A percentile compares a stretch with the other conserved stretches of the same genome.
Evolutionary conservation across 2,888 invertebrate genomes (phyloP).

Genomic region (Daptonema setosum): DNA sequence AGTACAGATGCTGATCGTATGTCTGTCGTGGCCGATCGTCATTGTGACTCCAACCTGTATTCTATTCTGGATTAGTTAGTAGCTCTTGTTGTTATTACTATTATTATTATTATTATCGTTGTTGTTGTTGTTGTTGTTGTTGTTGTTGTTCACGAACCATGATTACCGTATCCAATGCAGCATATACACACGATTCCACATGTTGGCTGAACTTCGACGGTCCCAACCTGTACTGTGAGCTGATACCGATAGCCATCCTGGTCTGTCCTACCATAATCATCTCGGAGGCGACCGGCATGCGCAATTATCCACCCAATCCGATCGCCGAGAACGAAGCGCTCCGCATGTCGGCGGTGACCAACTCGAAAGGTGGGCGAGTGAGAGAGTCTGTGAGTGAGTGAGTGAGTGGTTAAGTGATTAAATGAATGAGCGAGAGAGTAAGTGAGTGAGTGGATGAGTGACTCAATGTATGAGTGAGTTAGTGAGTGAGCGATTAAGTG

Average conservation of each 20-base stretch:
- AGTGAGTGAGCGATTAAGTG: too few relatives aligned
- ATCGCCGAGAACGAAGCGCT: not conserved
- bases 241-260: not conserved
- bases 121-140: too few relatives aligned
- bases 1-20: not conserved
- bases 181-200: not conserved
- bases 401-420: too few relatives aligned
- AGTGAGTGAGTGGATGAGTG: too few relatives aligned
- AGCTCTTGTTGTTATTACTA: too few relatives aligned
- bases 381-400: too few relatives aligned
- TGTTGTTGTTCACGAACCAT: too few relatives aligned
- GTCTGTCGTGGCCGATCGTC: not conserved
- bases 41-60: not conserved
- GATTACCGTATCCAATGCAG: too few relatives aligned
- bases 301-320: not conserved
- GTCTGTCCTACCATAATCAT: not conserved
- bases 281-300: not conserved
- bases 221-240: not conserved
- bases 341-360: not conserved
- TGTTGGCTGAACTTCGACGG: conserved; percentile 4
- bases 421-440: too few relatives aligned
- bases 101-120: too few relatives aligned
- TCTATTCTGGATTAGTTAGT: not conserved
- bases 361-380: not conserved
- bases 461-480: too few relatives aligned